phyloP scores from a whole-genome alignment of 2,797 vertebrate species.

The Catamblyrhynchus diadema region DNA sequence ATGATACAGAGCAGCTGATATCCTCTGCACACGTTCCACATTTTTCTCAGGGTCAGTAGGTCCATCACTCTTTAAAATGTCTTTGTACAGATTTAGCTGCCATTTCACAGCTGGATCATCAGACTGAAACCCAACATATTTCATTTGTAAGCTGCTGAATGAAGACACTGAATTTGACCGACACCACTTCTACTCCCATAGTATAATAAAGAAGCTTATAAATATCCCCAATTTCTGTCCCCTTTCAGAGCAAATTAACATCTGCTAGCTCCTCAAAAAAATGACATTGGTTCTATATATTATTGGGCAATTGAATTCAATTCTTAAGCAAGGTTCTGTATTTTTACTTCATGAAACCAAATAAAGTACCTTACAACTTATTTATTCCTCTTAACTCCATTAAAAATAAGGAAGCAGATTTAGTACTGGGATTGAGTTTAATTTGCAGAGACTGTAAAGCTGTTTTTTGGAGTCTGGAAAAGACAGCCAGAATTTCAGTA shows the following conservation, averaged over 20 bases:
- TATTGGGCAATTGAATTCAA: background rate
- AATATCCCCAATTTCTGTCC: background rate
- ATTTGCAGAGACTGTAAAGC: background rate
- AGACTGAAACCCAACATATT: slow-evolving; percentile 78
- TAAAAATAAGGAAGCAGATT: background rate
- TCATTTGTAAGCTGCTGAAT: background rate
- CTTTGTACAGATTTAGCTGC: slow-evolving; percentile 96
- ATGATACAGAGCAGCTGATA: slow-evolving; percentile 97
- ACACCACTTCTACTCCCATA: background rate
- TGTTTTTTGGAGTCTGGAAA: background rate
- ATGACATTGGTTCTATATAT: background rate
- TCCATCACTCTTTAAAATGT: slow-evolving; percentile 87
- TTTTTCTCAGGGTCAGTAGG: slow-evolving; percentile 86
- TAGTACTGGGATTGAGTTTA: background rate
- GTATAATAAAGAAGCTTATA: background rate
- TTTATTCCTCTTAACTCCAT: background rate
- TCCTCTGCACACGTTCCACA: slow-evolving; percentile 93
- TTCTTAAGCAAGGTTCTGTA: background rate
- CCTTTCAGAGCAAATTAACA: background rate
- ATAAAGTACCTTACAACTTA: background rate
- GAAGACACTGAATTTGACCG: background rate
- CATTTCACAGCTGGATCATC: slow-evolving; percentile 96
- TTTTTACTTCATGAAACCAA: background rate
- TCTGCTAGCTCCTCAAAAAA: background rate
- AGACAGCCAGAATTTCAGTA: background rate